phyloP scores from a whole-genome alignment of 2,113 vertebrate species.

The Gymnocephalus cernua region DNA sequence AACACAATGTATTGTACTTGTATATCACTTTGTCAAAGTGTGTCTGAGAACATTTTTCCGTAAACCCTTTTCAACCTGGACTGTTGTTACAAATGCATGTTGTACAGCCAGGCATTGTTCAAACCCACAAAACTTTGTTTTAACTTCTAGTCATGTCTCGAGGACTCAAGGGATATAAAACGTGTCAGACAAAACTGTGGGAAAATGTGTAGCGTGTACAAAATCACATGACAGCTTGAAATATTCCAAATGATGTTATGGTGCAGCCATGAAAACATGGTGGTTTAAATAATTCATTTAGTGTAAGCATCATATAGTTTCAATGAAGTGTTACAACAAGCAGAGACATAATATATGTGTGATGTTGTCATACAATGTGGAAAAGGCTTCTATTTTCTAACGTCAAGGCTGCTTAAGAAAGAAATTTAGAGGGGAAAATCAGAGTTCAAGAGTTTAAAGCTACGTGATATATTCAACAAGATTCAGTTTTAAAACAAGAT shows the following conservation, averaged over 20 bases:
- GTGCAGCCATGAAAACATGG: constrained; percentile 18
- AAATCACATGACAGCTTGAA: constrained; percentile 14
- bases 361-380: constrained; percentile 24
- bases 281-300: neutral
- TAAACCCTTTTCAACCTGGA: neutral
- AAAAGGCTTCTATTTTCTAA: constrained; percentile 30
- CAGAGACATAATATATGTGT: constrained; percentile 29
- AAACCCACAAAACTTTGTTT: constrained; percentile 19
- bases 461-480: neutral
- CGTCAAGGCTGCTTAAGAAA: neutral
- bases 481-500: neutral
- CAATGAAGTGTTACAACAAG: constrained; percentile 36
- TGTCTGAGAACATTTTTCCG: neutral
- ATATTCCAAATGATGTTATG: constrained; percentile 6
- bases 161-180: neutral
- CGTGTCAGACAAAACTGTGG: constrained; percentile 12
- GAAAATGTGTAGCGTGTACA: constrained; percentile 25
- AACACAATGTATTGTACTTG: neutral
- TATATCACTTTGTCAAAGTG: neutral
- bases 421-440: neutral
- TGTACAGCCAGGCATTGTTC: neutral
- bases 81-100: neutral
- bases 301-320: constrained; percentile 35
- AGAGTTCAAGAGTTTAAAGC: constrained; percentile 18
- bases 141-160: neutral